phyloP scores from a whole-genome alignment of 2,113 vertebrate species.

The Embiotoca jacksoni region DNA sequence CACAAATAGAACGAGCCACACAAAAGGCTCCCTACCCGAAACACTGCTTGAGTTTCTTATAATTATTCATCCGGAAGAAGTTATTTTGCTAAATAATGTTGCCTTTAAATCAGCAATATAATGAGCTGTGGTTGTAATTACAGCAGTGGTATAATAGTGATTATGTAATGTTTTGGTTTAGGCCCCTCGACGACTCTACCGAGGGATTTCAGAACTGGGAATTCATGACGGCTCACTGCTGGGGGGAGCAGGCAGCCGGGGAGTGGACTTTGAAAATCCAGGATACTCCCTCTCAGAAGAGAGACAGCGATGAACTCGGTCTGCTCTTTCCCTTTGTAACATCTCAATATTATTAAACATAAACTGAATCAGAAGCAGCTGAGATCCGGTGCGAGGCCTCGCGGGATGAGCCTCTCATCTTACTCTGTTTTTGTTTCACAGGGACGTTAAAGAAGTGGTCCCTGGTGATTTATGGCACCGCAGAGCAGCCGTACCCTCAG shows the following conservation, averaged over 20 bases:
- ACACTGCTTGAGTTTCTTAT: not conserved
- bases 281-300: constrained; percentile 88
- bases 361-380: constrained; percentile 19
- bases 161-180: constrained; percentile 69
- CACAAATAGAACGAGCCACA: no score
- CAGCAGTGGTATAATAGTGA: not conserved
- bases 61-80: not conserved
- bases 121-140: not conserved
- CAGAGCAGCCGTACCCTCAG: constrained; percentile 86
- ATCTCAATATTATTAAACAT: constrained; percentile 32
- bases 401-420: constrained; percentile 21
- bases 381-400: constrained; percentile 23
- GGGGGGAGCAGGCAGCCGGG: constrained; percentile 93
- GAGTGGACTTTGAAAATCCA: constrained; percentile 94
- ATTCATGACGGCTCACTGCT: constrained; percentile 97
- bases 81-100: not conserved
- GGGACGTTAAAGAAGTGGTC: constrained; percentile 93
- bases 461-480: constrained; percentile 94
- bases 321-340: constrained; percentile 40
- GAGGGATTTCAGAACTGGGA: constrained; percentile 96
- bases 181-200: constrained; percentile 92
- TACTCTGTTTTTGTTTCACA: constrained; percentile 58
- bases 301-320: constrained; percentile 88
- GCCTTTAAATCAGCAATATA: constrained; percentile 4
- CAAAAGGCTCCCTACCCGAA: not conserved